Base-by-base conservation (phyloP, 2,888 invertebrate species). In the Clusia tigrina region DNA sequence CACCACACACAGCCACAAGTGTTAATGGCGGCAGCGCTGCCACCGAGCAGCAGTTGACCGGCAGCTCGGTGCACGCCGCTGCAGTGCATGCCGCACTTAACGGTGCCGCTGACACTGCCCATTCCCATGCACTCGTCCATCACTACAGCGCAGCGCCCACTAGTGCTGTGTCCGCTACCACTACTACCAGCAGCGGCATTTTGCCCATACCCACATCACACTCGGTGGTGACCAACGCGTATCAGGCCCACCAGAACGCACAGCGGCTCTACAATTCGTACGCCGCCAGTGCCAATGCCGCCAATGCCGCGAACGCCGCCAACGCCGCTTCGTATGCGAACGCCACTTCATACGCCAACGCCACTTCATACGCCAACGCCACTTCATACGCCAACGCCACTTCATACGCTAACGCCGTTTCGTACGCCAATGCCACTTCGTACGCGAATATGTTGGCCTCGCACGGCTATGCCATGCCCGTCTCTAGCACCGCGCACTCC, bases 251-350 rank as follows among this genome's bases (percentile, higher is more conserved):
- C 32, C 73, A 62, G 54, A 67, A 71, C 46, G 69, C 70, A 67
- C 75, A 74, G 64, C 77, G 80, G 18, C 65, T 79, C 15, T 76
- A 74, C 68, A 78, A 70, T 52, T 67, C 76, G 12, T 74, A 73
- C 70, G 72, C 71, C 18, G 70, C 73, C 6, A 73, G 69, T 20
- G 71, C 68, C n/a, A n/a, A 62, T 61, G 65, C 66, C 20, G 64
- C 59, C 5, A 56, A 64, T 46, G 76, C 74, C 64, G 74, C 71
- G 26, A 74, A 69, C 37, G 58, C 57, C 22, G 70, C 56, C 69
- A n/a, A 70, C 37, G 42, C 69, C 42, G 57, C 69, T 25, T 54
- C 60, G 9, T 67, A 69, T 58, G 62, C 54, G 52, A 61, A 58
- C 22, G 63, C 32, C 63, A 69, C 54, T 67, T 64, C 42, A 66